Conservation (phyloP, 2,797 vertebrate genomes). For the Coluber constrictor region DNA sequence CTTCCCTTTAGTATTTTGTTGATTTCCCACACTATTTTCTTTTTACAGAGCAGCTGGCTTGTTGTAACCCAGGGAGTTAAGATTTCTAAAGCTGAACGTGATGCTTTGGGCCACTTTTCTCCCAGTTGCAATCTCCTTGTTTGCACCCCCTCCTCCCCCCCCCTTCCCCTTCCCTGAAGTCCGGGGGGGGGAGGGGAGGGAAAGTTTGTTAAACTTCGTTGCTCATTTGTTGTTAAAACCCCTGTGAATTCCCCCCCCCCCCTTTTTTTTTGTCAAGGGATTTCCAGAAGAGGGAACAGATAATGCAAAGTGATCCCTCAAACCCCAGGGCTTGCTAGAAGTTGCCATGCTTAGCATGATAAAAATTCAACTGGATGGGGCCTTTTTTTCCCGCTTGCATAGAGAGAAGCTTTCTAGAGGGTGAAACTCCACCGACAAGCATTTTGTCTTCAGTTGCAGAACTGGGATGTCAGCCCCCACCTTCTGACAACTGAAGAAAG, state of each 20-base stretch:
- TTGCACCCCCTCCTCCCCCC: not conserved
- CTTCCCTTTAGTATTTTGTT: constrained; percentile 15
- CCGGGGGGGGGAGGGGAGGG: not conserved
- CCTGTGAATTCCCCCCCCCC: not conserved
- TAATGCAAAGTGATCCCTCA: not conserved
- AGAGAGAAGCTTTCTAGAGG: not conserved
- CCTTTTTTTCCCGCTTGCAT: not conserved
- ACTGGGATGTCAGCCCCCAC: no score
- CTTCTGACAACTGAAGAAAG: not conserved
- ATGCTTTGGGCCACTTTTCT: constrained; percentile 17
- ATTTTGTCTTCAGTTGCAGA: not conserved
- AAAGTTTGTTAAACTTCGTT: not conserved
- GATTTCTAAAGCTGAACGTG: constrained; percentile 47
- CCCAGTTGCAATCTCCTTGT: rapidly evolving
- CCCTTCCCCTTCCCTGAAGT: not conserved
- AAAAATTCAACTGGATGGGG: not conserved
- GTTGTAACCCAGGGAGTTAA: constrained; percentile 32
- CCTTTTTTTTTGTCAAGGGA: not conserved
- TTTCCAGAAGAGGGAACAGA: constrained; percentile 2
- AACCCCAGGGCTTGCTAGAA: not conserved
- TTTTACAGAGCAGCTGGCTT: constrained; percentile 30
- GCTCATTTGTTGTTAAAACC: not conserved
- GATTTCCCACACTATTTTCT: not conserved
- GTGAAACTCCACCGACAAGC: not conserved
- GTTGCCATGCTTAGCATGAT: not conserved